Base-by-base conservation (phyloP, 1,140 invertebrate species). In the Mesaphorura yosii region DNA sequence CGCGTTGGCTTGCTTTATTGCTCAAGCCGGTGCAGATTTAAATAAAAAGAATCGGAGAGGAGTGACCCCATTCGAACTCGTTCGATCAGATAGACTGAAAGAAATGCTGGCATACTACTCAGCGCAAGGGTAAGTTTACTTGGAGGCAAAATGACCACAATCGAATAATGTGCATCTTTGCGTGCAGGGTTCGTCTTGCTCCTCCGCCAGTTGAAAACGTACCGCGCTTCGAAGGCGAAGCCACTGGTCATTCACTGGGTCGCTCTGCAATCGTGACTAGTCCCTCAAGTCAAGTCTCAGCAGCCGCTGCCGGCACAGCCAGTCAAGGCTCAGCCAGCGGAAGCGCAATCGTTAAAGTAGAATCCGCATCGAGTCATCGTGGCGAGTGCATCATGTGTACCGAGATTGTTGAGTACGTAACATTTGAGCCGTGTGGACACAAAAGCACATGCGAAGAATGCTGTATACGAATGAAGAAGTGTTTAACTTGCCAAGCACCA, bases 381-480 rank as follows among this genome's bases (percentile, higher is more conserved):
- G 57, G 57, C 5, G 79, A 84, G 63, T 88, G 85, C 68, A 69
- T 78, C 17, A 76, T 88, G 2, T 88, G 85, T 66, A 78, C 77
- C 34, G 84, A 86, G 64, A 62, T 75, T 19, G 69, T 68, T 6
- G 77, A 78, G 41, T 74, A 73, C 56, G 76, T 86, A 3, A 70
- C 69, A 31, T 75, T 88, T 61, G 77, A 83, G 57, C 86, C 86
- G 0, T 89, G 86, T 66, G 75, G 75, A 45, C 85, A 88, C 68
- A 73, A 74, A 63, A 76, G 84, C 17, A 77, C 78, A 1, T 89
- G 86, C 66, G 76, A 78, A 59, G 84, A 86, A 51, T 89, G 86
- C 67, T 79, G 80, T 45, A 68, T 77, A 15, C 73, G 83, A 28
- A 84, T 88, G 77, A 88, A 86, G 66, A 86, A 85, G 68, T 88